A percentile compares a stretch with the other conserved stretches of the same genome.
phyloP scores from a whole-genome alignment of 92 coral and sea anemone species.

The Zoanthus sociatus region DNA sequence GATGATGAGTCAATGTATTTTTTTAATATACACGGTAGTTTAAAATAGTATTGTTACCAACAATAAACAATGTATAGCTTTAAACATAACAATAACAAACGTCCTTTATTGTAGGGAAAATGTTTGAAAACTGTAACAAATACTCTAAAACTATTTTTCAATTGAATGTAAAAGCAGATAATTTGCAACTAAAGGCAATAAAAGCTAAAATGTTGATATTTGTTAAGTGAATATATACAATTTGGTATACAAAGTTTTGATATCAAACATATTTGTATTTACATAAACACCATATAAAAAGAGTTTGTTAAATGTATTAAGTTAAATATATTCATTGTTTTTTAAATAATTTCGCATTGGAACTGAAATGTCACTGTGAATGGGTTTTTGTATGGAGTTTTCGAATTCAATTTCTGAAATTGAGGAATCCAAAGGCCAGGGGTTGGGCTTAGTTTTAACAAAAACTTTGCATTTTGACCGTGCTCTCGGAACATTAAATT shows the following conservation, averaged over 20 bases:
- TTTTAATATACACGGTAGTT: too few relatives aligned
- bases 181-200: background rate
- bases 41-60: too few relatives aligned
- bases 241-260: background rate
- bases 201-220: background rate
- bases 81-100: too few relatives aligned
- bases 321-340: background rate
- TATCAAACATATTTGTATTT: background rate
- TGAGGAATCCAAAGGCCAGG: background rate
- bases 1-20: too few relatives aligned
- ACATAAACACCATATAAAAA: background rate
- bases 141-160: background rate
- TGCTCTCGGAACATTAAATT: background rate
- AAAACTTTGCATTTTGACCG: background rate
- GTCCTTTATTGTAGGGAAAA: too few relatives aligned
- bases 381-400: background rate
- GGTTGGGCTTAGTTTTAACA: background rate
- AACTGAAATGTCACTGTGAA: background rate
- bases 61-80: too few relatives aligned
- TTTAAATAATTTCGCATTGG: background rate
- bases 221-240: background rate
- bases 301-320: background rate
- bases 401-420: background rate
- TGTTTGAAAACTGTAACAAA: background rate
- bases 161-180: background rate